phyloP scores from a whole-genome alignment of 2,113 vertebrate genomes.

The Isurus oxyrinchus region DNA sequence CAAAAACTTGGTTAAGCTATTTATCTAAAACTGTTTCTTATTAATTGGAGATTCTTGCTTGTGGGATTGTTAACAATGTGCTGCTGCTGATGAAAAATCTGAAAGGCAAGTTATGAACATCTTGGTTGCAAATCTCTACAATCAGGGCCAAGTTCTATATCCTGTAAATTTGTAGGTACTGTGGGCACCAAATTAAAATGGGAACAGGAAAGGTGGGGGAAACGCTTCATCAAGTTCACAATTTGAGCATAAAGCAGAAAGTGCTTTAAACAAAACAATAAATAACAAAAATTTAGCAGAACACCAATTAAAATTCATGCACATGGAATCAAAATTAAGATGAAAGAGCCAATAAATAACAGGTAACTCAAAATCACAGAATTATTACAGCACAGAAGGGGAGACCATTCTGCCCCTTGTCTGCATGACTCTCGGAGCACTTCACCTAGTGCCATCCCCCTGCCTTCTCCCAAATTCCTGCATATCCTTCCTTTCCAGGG shows the following conservation, averaged over 20 bases:
- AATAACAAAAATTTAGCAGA: not conserved
- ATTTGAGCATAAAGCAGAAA: not conserved
- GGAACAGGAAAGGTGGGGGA: not conserved
- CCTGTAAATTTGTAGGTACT: not conserved
- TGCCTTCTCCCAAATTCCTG: too few relatives aligned
- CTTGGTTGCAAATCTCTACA: not conserved
- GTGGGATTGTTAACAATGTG: not conserved
- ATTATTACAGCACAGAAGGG: not conserved
- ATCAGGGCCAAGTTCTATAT: not conserved
- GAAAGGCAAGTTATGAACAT: not conserved
- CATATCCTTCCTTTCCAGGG: not conserved
- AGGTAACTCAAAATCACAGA: not conserved
- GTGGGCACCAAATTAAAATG: not conserved
- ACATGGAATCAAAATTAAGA: not conserved
- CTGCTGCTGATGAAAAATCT: not conserved
- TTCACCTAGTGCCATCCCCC: not conserved
- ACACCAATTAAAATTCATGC: not conserved
- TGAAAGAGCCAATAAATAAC: not conserved
- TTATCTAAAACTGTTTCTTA: not conserved
- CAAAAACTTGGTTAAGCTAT: not conserved
- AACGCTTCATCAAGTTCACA: not conserved
- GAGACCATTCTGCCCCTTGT: not conserved
- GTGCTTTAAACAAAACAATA: not conserved
- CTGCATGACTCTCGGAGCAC: not conserved
- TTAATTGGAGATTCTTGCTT: not conserved